These are phyloP conservation scores for Hydractinia symbiolongicarpus DNA, from an alignment of 30 jellyfish, hydroid and myxozoan genomes.

Conservation along the genomic window DNA sequence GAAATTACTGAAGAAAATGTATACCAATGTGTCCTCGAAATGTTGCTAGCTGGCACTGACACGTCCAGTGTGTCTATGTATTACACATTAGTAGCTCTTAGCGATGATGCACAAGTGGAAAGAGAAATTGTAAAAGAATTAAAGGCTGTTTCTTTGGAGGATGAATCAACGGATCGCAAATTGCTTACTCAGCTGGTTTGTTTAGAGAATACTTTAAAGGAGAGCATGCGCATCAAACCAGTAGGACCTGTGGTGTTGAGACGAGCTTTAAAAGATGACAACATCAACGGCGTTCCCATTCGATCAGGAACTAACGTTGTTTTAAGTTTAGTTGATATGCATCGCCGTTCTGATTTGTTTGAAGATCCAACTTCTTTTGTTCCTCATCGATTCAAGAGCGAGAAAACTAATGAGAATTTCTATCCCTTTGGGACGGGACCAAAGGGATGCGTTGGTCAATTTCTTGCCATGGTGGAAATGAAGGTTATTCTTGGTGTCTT, in stretches of 20 bases:
- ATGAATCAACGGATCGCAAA: neutral
- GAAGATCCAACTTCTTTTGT: neutral
- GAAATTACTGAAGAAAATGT: neutral
- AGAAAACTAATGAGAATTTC: neutral
- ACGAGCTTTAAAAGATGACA: neutral
- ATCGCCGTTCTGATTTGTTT: neutral
- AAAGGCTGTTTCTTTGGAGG: neutral
- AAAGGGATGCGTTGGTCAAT: neutral
- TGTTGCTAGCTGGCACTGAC: neutral
- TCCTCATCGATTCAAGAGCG: neutral
- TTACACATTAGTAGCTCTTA: neutral
- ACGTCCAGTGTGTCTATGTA: neutral
- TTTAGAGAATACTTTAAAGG: neutral
- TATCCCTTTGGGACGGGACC: slow-evolving; percentile 1
- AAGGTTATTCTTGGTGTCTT: neutral
- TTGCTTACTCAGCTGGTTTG: neutral
- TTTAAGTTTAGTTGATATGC: neutral
- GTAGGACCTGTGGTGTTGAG: slow-evolving; percentile 1
- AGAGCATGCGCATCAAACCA: neutral
- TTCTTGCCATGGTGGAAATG: slow-evolving; percentile 10
- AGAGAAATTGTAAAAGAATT: neutral
- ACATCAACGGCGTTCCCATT: neutral
- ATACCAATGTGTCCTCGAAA: neutral
- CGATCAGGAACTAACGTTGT: neutral
- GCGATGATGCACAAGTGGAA: neutral